Evolutionary conservation across 2,888 invertebrate species (phyloP).

Genomic region (Chrysolina haemoptera): DNA sequence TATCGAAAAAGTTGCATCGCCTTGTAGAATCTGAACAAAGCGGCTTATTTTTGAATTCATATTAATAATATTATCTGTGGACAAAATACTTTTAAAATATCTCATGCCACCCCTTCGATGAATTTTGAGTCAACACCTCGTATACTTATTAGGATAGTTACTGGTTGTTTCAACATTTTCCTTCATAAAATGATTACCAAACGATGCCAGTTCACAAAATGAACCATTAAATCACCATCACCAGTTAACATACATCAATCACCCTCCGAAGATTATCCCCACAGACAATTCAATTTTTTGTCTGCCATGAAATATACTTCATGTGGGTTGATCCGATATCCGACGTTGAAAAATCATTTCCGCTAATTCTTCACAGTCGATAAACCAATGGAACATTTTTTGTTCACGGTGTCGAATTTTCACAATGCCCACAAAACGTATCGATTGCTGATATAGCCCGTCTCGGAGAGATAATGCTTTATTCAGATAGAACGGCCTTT

Average conservation of each 20-base stretch:
- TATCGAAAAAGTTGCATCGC: no score
- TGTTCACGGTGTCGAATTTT: background rate
- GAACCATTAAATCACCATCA: background rate
- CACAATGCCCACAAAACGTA: slow-evolving; percentile 1
- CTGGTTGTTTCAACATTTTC: no score
- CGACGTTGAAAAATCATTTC: background rate
- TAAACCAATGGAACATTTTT: background rate
- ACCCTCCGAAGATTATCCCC: background rate
- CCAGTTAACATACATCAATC: background rate
- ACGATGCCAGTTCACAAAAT: no score
- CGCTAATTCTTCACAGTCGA: slow-evolving; percentile 16
- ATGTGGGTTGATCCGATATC: background rate
- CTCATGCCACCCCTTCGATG: no score
- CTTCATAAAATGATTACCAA: no score
- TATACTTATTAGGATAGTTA: no score
- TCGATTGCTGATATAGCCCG: slow-evolving; percentile 12
- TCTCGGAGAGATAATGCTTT: background rate
- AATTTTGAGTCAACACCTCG: no score
- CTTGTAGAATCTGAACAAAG: no score
- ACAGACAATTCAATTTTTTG: background rate
- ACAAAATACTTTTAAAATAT: no score
- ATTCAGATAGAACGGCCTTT: background rate
- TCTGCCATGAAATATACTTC: background rate
- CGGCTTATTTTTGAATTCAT: no score
- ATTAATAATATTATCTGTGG: no score